Conservation (phyloP, 2,888 invertebrate species). For the Lathronympha strigana region DNA sequence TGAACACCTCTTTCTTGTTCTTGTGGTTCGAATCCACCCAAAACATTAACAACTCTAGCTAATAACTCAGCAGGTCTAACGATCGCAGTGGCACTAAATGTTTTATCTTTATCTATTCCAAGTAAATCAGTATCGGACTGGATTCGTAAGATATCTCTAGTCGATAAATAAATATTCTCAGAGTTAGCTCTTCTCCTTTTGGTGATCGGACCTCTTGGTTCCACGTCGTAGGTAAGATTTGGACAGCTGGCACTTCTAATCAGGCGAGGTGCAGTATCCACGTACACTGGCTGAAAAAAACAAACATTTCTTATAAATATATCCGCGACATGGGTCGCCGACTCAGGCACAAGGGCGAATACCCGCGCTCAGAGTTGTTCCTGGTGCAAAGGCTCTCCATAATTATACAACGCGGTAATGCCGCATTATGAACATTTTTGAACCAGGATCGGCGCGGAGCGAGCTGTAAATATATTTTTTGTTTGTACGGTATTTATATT, state of each 20-base stretch:
- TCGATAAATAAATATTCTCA: constrained; percentile 82
- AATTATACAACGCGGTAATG: no score
- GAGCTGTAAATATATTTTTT: no score
- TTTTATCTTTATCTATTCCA: constrained; percentile 90
- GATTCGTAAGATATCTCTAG: constrained; percentile 84
- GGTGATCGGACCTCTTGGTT: constrained; percentile 73
- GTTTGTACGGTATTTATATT: no score
- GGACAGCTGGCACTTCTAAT: constrained; percentile 88
- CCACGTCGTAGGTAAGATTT: constrained; percentile 86
- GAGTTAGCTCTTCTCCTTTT: constrained; percentile 87
- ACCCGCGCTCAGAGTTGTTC: no score
- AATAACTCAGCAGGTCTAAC: constrained; percentile 90
- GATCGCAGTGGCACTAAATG: constrained; percentile 88
- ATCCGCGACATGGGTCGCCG: no score
- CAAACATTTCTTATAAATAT: no score
- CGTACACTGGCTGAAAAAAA: constrained; percentile 89
- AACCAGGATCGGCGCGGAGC: no score
- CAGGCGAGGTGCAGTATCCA: constrained; percentile 79
- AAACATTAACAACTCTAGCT: constrained; percentile 90
- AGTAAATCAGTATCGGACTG: constrained; percentile 92
- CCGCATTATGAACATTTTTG: no score
- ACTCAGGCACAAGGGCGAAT: no score
- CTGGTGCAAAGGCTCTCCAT: no score
- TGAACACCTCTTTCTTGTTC: constrained; percentile 84
- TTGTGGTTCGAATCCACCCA: constrained; percentile 85